Conservation (phyloP, 2,888 invertebrate species). For the Drepana falcataria region DNA sequence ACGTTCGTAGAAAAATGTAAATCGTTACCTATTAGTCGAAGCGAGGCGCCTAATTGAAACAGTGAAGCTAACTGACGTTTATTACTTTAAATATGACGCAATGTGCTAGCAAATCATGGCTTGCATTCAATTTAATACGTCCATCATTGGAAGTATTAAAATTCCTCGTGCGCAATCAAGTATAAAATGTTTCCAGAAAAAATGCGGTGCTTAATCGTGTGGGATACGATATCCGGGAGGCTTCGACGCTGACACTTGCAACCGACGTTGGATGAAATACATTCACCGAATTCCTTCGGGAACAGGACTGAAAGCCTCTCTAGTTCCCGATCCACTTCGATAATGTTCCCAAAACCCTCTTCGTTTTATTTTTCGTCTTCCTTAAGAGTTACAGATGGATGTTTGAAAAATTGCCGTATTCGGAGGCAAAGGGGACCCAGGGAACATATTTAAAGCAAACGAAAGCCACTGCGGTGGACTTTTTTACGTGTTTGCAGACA, state of each 20-base stretch:
- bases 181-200: conserved; percentile 1
- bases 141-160: not conserved
- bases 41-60: no score
- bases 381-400: conserved; percentile 24
- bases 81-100: not conserved
- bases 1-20: no score
- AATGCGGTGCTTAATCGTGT: conserved; percentile 11
- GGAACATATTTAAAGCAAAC: conserved; percentile 1
- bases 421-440: not conserved
- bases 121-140: not conserved
- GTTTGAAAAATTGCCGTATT: conserved; percentile 1
- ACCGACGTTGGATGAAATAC: conserved; percentile 31
- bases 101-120: not conserved
- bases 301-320: conserved; percentile 40
- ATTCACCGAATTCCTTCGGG: conserved; percentile 36
- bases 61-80: no score
- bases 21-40: no score
- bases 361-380: conserved; percentile 37
- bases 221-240: conserved; percentile 9
- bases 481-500: no score
- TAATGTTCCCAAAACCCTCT: conserved; percentile 39
- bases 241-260: conserved; percentile 18
- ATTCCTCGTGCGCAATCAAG: not conserved
- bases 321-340: conserved; percentile 39
- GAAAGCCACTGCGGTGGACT: no score